Evolutionary conservation across 2,888 invertebrate species (phyloP).

Genomic region (Ferrisia virgata): DNA sequence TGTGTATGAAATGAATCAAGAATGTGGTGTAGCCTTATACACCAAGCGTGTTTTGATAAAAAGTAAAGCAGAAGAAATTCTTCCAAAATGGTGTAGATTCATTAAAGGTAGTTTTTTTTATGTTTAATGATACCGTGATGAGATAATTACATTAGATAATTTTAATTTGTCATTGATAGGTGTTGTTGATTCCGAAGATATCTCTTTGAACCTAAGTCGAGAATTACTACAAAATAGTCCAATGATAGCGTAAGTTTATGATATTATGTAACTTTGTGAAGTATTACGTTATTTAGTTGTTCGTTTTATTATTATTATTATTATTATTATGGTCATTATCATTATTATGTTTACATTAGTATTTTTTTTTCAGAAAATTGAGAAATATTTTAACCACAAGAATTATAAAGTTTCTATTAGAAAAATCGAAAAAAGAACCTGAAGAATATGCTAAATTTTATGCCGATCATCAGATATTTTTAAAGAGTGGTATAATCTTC

Average conservation of each 20-base stretch:
- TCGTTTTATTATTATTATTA: too few species aligned
- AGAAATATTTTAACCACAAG: slow-evolving; percentile 78
- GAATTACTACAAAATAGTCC: slow-evolving; percentile 92
- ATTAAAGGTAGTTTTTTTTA: slow-evolving; percentile 66
- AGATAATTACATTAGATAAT: neutral
- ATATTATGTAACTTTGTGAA: neutral
- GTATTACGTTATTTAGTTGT: too few species aligned
- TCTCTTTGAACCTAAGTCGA: slow-evolving; percentile 93
- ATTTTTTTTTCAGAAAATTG: slow-evolving; percentile 63
- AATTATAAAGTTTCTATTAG: slow-evolving; percentile 78
- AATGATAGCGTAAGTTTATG: slow-evolving; percentile 67
- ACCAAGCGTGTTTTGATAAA: slow-evolving; percentile 90
- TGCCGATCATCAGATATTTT: slow-evolving; percentile 84
- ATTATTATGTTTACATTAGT: too few species aligned
- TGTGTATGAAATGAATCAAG: slow-evolving; percentile 75
- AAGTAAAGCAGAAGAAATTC: slow-evolving; percentile 80
- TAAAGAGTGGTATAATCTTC: slow-evolving; percentile 93
- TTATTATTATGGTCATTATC: neutral
- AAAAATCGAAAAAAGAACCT: slow-evolving; percentile 78
- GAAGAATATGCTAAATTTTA: slow-evolving; percentile 82
- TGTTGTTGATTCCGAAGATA: slow-evolving; percentile 97
- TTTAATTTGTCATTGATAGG: slow-evolving; percentile 56
- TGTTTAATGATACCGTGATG: neutral
- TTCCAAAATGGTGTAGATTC: slow-evolving; percentile 94
- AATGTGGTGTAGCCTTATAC: slow-evolving; percentile 85